A percentile compares a stretch with the other conserved stretches of the same genome.
Conservation (phyloP, 2,797 vertebrate species). For the Macropus fuliginosus region DNA sequence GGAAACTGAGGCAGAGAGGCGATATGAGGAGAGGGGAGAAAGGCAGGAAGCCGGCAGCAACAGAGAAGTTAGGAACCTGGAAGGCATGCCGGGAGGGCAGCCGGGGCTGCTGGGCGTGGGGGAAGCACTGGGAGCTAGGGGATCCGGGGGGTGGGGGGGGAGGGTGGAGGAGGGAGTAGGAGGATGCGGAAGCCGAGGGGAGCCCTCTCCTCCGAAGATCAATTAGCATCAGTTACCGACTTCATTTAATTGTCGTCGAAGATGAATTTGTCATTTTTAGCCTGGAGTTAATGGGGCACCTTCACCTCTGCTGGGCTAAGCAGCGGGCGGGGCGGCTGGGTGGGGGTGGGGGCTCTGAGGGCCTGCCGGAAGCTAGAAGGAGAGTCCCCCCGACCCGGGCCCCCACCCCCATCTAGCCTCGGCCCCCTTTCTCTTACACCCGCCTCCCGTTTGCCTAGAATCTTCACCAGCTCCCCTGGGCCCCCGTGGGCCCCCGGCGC, state of each 20-base stretch:
- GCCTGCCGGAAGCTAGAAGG: slow-evolving; percentile 36
- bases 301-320: slow-evolving; percentile 89
- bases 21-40: too few relatives aligned
- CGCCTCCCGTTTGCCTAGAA: slow-evolving; percentile 4
- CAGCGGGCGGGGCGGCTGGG: slow-evolving; percentile 83
- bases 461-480: slow-evolving; percentile 8
- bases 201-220: slow-evolving; percentile 88
- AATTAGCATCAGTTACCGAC: slow-evolving; percentile 93
- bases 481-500: slow-evolving; percentile 57
- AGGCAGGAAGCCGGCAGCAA: neutral
- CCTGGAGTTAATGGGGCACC: slow-evolving; percentile 91
- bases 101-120: neutral
- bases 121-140: neutral
- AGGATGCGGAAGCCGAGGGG: slow-evolving; percentile 68
- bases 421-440: slow-evolving; percentile 40
- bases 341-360: slow-evolving; percentile 4
- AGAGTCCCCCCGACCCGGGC: slow-evolving; percentile 37
- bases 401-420: slow-evolving; percentile 22
- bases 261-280: slow-evolving; percentile 92
- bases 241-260: slow-evolving; percentile 92
- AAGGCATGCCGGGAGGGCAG: neutral
- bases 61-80: neutral
- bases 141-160: slow-evolving; percentile 19
- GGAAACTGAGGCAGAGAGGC: neutral
- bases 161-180: slow-evolving; percentile 26